Evolutionary conservation across 2,797 vertebrate species (phyloP).

Genomic region (Enoplosus armatus): DNA sequence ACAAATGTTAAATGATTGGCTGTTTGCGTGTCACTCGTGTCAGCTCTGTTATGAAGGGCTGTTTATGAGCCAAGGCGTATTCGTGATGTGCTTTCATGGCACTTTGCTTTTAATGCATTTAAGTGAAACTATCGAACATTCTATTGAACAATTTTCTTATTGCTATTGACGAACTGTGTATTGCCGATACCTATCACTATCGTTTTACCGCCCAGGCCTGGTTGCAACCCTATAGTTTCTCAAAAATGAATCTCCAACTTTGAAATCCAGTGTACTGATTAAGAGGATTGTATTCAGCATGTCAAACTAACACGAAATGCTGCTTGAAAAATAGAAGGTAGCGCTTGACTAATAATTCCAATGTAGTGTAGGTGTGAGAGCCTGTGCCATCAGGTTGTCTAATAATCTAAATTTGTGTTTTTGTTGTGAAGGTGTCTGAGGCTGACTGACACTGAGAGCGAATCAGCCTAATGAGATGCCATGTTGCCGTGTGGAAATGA

Average conservation of each 20-base stretch:
- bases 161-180: too few species aligned
- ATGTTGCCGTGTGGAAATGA: constrained; percentile 73
- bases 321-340: constrained; percentile 27
- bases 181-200: too few species aligned
- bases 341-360: constrained; percentile 20
- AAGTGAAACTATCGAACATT: too few species aligned
- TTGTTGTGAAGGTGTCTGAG: constrained; percentile 66
- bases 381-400: constrained; percentile 46
- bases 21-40: too few species aligned
- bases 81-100: too few species aligned
- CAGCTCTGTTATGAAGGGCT: too few species aligned
- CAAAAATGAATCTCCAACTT: not conserved
- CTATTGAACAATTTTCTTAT: too few species aligned
- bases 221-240: too few species aligned
- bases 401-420: constrained; percentile 60
- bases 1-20: too few species aligned
- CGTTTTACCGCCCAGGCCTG: too few species aligned
- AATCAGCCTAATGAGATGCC: constrained; percentile 79
- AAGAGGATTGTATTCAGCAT: not conserved
- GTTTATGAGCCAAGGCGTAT: too few species aligned
- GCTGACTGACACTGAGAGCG: constrained; percentile 66
- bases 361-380: constrained; percentile 22
- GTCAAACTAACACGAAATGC: constrained; percentile 4
- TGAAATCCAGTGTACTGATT: constrained; percentile 12
- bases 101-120: too few species aligned